Conservation (phyloP, 2,797 vertebrate genomes). For the Danio kyathit region DNA sequence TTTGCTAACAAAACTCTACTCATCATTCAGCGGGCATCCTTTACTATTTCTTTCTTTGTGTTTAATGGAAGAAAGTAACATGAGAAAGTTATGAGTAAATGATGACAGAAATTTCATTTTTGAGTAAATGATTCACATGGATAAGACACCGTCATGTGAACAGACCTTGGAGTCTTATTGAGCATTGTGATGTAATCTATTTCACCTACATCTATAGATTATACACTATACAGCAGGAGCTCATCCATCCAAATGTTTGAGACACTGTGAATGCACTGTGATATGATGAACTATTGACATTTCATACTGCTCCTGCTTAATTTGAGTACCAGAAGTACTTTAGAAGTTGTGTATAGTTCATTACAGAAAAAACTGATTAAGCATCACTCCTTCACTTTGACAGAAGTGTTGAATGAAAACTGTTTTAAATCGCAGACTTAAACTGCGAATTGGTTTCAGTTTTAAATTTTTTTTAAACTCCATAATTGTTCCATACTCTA, state of each 20-base stretch:
- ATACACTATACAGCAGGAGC: background rate
- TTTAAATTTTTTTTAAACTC: background rate
- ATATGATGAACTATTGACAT: constrained; percentile 2
- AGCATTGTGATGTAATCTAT: background rate
- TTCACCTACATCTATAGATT: background rate
- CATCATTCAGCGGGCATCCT: background rate
- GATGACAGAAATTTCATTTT: background rate
- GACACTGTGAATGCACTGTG: constrained; percentile 1
- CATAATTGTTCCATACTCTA: background rate
- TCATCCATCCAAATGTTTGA: background rate
- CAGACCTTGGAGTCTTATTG: background rate
- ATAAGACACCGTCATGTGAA: background rate
- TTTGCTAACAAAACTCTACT: background rate
- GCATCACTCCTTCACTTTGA: background rate
- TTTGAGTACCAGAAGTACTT: background rate
- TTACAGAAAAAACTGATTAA: constrained; percentile 1
- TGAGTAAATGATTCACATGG: background rate
- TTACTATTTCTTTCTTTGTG: background rate
- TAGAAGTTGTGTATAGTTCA: constrained; percentile 7
- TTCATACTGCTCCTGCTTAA: background rate
- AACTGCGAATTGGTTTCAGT: background rate
- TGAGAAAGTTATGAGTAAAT: background rate
- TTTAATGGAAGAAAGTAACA: background rate
- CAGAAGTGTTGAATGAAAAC: background rate
- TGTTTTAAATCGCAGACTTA: background rate